These are phyloP conservation scores for Lochmaea crataegi DNA, from an alignment of 2,888 invertebrate genomes.

Conservation along the genomic window DNA sequence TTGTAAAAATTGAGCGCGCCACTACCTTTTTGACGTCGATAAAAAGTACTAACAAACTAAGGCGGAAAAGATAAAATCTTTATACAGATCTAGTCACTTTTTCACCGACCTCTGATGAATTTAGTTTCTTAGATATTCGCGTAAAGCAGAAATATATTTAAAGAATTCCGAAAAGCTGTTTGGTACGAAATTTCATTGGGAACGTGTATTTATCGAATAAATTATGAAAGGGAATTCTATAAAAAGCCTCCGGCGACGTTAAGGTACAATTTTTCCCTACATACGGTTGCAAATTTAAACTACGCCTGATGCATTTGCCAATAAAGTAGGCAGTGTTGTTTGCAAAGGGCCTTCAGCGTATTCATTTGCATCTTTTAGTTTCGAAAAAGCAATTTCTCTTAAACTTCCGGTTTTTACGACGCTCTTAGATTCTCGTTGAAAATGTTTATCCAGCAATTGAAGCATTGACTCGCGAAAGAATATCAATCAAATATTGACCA, in stretches of 20 bases:
- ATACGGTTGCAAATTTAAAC: conserved; percentile 4
- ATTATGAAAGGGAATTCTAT: background rate
- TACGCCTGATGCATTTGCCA: background rate
- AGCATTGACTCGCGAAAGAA: background rate
- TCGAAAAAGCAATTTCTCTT: background rate
- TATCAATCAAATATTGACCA: background rate
- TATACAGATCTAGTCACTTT: too few species aligned
- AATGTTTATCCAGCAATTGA: background rate
- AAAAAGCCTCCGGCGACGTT: background rate
- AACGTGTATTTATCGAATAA: background rate
- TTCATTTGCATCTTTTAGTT: conserved; percentile 1
- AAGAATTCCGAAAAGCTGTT: background rate
- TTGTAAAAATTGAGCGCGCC: too few species aligned
- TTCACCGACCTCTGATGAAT: background rate
- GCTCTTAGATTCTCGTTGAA: background rate
- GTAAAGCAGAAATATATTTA: background rate
- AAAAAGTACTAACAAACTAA: too few species aligned
- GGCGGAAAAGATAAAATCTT: too few species aligned
- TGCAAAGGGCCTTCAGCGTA: background rate
- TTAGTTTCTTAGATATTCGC: background rate
- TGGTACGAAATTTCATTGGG: background rate
- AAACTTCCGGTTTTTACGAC: background rate
- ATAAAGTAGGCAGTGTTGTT: conserved; percentile 4
- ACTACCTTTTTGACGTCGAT: too few species aligned
- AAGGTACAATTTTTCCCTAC: conserved; percentile 2